phyloP scores from a whole-genome alignment of 23 tunicate genomes.

The Botrylloides violaceus region DNA sequence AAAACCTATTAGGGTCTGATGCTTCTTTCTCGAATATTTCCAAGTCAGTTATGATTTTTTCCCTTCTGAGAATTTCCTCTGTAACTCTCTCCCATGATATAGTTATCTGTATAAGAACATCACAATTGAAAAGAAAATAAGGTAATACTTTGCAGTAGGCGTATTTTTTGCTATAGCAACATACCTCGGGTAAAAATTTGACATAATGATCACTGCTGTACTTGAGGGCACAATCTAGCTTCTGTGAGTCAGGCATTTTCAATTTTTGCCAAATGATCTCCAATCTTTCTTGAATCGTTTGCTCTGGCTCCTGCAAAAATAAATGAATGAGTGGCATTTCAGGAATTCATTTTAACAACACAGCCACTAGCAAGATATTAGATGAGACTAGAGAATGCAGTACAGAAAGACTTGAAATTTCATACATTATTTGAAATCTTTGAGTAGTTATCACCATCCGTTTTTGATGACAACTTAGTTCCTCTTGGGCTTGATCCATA shows the following conservation, averaged over 20 bases:
- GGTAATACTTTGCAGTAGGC: no score
- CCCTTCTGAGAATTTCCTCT: slow-evolving; percentile 48
- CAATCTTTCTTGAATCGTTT: slow-evolving; percentile 39
- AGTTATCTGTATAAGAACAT: slow-evolving; percentile 41
- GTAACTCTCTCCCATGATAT: slow-evolving; percentile 73
- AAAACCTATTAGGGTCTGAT: slow-evolving; percentile 76
- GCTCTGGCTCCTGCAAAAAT: no score
- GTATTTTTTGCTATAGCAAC: no score
- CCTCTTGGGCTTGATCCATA: not conserved
- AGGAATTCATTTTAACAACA: no score
- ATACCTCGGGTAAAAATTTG: slow-evolving; percentile 30
- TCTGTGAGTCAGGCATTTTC: slow-evolving; percentile 46
- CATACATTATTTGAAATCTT: no score
- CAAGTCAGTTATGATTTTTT: slow-evolving; percentile 54
- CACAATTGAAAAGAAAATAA: no score
- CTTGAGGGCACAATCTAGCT: slow-evolving; percentile 51
- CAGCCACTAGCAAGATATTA: no score
- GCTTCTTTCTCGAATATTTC: slow-evolving; percentile 83
- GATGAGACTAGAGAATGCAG: no score
- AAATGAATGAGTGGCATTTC: no score
- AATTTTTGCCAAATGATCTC: slow-evolving; percentile 67
- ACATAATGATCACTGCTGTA: slow-evolving; percentile 54
- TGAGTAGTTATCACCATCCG: not conserved
- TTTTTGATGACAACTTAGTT: slow-evolving; percentile 1
- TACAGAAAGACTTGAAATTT: no score